Evolutionary conservation across 2,113 vertebrate species (phyloP).

Genomic region (Orycteropus afer): DNA sequence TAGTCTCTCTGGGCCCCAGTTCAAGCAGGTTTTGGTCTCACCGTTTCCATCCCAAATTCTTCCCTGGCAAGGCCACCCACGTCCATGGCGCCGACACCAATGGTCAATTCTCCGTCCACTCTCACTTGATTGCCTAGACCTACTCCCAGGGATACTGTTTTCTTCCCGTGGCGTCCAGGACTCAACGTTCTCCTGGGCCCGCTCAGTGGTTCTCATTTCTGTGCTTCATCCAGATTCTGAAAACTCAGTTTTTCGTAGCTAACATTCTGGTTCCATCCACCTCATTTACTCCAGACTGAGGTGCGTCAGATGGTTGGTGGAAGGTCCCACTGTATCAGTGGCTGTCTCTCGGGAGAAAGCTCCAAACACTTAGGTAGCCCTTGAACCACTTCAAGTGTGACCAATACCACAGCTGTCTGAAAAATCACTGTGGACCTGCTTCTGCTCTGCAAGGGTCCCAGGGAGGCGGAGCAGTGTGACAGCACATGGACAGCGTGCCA

Average conservation of each 20-base stretch:
- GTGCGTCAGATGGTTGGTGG: background rate
- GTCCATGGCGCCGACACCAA: background rate
- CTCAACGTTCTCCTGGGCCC: background rate
- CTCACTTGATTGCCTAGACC: fast-evolving
- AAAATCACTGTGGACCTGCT: background rate
- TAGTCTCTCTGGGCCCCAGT: background rate
- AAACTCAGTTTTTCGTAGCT: background rate
- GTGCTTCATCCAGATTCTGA: background rate
- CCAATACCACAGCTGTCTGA: background rate
- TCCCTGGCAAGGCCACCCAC: background rate
- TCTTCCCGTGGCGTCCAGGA: background rate
- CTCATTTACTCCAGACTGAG: background rate
- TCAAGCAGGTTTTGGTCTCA: background rate
- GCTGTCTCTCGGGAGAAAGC: background rate
- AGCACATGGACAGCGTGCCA: fast-evolving
- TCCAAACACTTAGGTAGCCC: background rate
- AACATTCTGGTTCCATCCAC: background rate
- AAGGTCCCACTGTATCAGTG: background rate
- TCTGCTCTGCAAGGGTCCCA: background rate
- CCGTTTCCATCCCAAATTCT: background rate
- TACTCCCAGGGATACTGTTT: background rate
- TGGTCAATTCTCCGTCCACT: fast-evolving
- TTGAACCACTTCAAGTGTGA: fast-evolving
- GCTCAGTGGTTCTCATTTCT: background rate
- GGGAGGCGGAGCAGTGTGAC: background rate